Conservation (phyloP, 2,797 vertebrate genomes). For the Aythya fuligula region DNA sequence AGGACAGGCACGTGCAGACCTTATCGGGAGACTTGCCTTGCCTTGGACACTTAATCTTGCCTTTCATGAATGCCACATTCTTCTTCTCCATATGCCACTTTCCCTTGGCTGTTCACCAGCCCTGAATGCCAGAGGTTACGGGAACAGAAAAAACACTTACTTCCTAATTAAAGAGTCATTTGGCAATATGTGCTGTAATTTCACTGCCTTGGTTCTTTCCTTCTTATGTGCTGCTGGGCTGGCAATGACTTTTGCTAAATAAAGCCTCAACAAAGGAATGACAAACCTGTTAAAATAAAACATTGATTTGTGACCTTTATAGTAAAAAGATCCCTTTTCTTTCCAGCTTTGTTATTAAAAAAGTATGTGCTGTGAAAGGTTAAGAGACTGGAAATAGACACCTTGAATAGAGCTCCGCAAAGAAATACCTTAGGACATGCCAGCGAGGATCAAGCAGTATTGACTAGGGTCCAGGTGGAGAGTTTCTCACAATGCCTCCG, state of each 20-base stretch:
- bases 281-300: neutral
- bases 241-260: neutral
- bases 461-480: neutral
- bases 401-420: neutral
- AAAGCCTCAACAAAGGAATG: neutral
- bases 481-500: neutral
- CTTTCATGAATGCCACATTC: neutral
- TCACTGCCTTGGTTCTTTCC: neutral
- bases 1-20: neutral
- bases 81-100: neutral
- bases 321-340: neutral
- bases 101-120: neutral
- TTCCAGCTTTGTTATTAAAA: neutral
- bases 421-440: neutral
- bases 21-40: slow-evolving; percentile 31
- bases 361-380: neutral
- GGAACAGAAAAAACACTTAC: neutral
- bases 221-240: neutral
- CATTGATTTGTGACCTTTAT: slow-evolving; percentile 25
- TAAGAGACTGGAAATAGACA: neutral
- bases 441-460: neutral
- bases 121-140: slow-evolving; percentile 18
- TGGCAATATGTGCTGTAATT: neutral
- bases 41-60: slow-evolving; percentile 13
- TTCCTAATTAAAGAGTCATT: slow-evolving; percentile 22